Base-by-base conservation (phyloP, 1,140 invertebrate genomes). In the Meloidogyne hapla region DNA sequence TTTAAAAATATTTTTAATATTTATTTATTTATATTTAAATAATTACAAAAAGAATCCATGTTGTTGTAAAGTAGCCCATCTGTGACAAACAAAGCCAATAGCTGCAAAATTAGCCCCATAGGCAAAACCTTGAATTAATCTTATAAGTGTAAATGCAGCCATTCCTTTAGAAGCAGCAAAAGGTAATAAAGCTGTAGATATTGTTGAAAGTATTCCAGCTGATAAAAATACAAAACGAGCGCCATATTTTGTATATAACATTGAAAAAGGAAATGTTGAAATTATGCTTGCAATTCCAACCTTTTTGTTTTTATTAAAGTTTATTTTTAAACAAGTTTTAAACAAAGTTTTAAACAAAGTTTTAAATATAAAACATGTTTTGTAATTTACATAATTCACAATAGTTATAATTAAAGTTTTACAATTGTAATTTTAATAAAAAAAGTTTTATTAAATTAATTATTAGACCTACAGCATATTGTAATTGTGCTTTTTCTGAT, bases 31-130 rank as follows among this genome's bases (percentile, higher is more conserved):
- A 45, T 15, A 45, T 25, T 28, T 15, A 18, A 28, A 61, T 25
- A 70, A 18, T 70, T 70, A 78, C 42, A 81, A 64, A 69, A 81
- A 81, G 21, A 81, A 78, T n/a, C 80, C 80, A 23, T 81, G 77
- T 77, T 81, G 70, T 21, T 76, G 21, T 6, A 81, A 66, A 25
- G 64, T 61, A 15, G 80, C 80, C 80, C 80, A 81, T 33, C 80
- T 76, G 42, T 74, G 66, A 45, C 80, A 82, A n/a, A 80, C 79
- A 68, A 80, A 75, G 1, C 79, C 79, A 70, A 80, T 80, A 33
- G 72, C 74, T 13, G 79, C 79, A 77, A 80, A 80, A 73, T 80
- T 80, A 9, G 79, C 70, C 9, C 64, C 79, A 77, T 81, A 80
- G n/a, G 79, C 78, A n/a, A 80, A 48, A 0, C 79, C 78, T 63